A percentile compares a stretch with the other conserved stretches of the same genome.
Evolutionary conservation across 2,113 vertebrate genomes (phyloP).

Genomic region (Argyrosomus japonicus): DNA sequence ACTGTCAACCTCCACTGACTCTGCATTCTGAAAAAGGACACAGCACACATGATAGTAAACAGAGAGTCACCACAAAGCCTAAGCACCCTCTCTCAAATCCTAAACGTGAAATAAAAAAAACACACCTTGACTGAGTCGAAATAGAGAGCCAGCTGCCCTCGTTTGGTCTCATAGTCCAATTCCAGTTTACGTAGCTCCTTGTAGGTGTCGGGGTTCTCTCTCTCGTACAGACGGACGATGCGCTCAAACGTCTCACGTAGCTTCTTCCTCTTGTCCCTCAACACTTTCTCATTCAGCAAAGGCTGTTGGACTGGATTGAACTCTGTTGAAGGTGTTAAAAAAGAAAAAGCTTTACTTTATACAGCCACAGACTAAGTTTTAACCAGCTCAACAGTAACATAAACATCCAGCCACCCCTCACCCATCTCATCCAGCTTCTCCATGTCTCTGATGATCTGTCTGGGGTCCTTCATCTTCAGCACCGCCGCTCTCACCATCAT

Average conservation of each 20-base stretch:
- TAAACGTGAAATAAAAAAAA: neutral
- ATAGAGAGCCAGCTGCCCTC: conserved; percentile 96
- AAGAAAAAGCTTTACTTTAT: neutral
- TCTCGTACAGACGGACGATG: conserved; percentile 94
- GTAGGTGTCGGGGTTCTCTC: conserved; percentile 97
- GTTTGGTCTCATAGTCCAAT: conserved; percentile 95
- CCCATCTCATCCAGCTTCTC: conserved; percentile 99
- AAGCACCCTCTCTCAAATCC: neutral
- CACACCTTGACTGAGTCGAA: conserved; percentile 98
- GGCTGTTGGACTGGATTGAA: conserved; percentile 98
- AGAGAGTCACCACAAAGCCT: neutral
- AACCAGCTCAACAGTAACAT: neutral
- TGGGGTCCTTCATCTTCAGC: conserved; percentile 99
- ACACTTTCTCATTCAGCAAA: conserved; percentile 96
- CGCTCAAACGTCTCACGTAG: conserved; percentile 97
- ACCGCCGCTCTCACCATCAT: conserved; percentile 99
- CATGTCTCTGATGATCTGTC: conserved; percentile 99
- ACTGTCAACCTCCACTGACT: conserved; percentile 98
- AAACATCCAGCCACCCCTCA: conserved; percentile 72
- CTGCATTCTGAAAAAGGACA: conserved; percentile 89
- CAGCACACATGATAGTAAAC: neutral
- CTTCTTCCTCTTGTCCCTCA: conserved; percentile 98
- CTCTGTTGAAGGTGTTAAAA: conserved; percentile 80
- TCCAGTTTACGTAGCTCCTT: conserved; percentile 96
- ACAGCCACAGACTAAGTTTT: neutral